These are phyloP conservation scores for Erpetoichthys calabaricus DNA, from an alignment of 2,797 vertebrate genomes.

Conservation along the genomic window DNA sequence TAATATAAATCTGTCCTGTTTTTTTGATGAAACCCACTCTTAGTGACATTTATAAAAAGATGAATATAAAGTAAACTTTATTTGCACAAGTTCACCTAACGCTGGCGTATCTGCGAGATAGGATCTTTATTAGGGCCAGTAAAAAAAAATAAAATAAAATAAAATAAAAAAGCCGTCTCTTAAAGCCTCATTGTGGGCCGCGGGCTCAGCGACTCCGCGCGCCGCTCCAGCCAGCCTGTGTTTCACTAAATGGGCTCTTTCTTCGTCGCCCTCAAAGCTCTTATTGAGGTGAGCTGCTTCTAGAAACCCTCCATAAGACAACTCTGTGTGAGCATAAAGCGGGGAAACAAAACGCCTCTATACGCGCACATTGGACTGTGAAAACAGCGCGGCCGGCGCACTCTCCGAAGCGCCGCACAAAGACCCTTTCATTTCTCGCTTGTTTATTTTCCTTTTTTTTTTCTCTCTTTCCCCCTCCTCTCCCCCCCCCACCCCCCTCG, in stretches of 20 bases:
- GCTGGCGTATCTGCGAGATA: constrained; percentile 32
- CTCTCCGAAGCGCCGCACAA: too few relatives aligned
- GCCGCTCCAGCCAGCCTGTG: constrained; percentile 16
- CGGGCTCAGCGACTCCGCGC: too few relatives aligned
- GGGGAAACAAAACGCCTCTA: constrained; percentile 34
- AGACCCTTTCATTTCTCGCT: too few relatives aligned
- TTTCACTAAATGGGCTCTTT: constrained; percentile 32
- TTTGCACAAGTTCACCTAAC: constrained; percentile 44
- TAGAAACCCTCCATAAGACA: constrained; percentile 27
- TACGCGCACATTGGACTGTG: constrained; percentile 18
- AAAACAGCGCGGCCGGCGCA: too few relatives aligned
- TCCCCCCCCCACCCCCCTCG: too few relatives aligned
- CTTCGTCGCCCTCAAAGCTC: constrained; percentile 23
- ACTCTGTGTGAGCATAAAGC: constrained; percentile 27
- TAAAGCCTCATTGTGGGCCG: constrained; percentile 31
- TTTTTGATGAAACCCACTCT: constrained; percentile 30
- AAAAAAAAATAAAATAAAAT: constrained; percentile 27
- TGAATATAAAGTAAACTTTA: constrained; percentile 45
- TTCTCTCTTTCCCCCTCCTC: too few relatives aligned
- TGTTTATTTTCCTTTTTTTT: too few relatives aligned
- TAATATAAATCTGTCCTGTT: constrained; percentile 40
- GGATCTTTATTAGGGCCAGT: constrained; percentile 42
- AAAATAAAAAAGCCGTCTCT: constrained; percentile 13
- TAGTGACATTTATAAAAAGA: constrained; percentile 48
- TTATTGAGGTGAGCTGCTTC: constrained; percentile 34